phyloP scores from a whole-genome alignment of 2,888 invertebrate genomes.

The Chloroclysta siterata region DNA sequence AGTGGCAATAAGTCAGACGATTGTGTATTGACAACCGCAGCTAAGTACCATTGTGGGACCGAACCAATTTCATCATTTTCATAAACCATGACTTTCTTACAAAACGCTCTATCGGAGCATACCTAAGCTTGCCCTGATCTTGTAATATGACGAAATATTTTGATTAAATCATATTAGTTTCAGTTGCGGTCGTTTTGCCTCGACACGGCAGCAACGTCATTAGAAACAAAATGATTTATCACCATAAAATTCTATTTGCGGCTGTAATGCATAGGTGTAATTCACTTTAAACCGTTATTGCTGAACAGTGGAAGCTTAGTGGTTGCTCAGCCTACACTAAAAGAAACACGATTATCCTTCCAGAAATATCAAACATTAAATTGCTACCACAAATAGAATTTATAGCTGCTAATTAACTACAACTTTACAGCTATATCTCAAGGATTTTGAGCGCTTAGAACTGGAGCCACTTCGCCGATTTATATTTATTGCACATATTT shows the following conservation, averaged over 20 bases:
- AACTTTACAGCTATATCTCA: too few relatives aligned
- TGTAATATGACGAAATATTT: slow-evolving; percentile 54
- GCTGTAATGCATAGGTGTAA: slow-evolving; percentile 1
- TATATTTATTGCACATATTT: too few relatives aligned
- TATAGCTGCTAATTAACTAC: too few relatives aligned
- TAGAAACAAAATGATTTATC: slow-evolving; percentile 43
- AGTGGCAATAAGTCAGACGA: slow-evolving; percentile 19
- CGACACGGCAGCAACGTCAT: slow-evolving; percentile 39
- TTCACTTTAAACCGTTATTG: too few relatives aligned
- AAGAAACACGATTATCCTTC: neutral
- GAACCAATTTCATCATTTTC: slow-evolving; percentile 40
- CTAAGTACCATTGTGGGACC: slow-evolving; percentile 30
- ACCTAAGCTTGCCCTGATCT: slow-evolving; percentile 43
- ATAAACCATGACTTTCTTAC: slow-evolving; percentile 53
- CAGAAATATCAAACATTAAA: neutral
- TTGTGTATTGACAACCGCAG: slow-evolving; percentile 18
- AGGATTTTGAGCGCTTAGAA: too few relatives aligned
- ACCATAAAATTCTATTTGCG: slow-evolving; percentile 29
- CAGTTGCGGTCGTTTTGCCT: slow-evolving; percentile 50
- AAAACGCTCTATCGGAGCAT: slow-evolving; percentile 47
- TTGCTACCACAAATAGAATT: too few relatives aligned
- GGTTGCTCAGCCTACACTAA: neutral
- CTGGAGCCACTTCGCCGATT: too few relatives aligned
- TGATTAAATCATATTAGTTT: slow-evolving; percentile 57
- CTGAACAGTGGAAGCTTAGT: neutral